These are phyloP conservation scores for Aproaerema taeniolella DNA, from an alignment of 2,888 invertebrate genomes.

Conservation along the genomic window DNA sequence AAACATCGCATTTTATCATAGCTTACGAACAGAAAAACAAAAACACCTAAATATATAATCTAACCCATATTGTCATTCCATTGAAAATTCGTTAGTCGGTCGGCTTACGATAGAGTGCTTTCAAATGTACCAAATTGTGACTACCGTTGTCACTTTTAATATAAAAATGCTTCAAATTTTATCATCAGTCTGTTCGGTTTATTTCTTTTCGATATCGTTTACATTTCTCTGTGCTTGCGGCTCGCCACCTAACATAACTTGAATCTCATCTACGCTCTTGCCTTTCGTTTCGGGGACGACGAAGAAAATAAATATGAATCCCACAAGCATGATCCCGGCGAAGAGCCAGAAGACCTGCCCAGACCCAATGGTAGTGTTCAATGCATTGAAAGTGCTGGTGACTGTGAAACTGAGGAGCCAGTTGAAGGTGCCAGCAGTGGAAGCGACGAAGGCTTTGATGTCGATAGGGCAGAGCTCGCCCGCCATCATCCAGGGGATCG, in stretches of 20 bases:
- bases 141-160: too few relatives aligned
- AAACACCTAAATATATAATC: too few relatives aligned
- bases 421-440: constrained; percentile 88
- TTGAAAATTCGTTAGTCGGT: too few relatives aligned
- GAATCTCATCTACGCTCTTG: constrained; percentile 82
- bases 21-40: too few relatives aligned
- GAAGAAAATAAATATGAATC: constrained; percentile 82
- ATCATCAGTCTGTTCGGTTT: constrained; percentile 46
- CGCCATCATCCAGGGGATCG: constrained; percentile 91
- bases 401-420: constrained; percentile 90
- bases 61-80: too few relatives aligned
- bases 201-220: constrained; percentile 47
- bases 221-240: constrained; percentile 29
- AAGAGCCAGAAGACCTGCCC: constrained; percentile 87
- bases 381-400: constrained; percentile 82
- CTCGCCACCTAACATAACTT: constrained; percentile 62
- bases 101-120: too few relatives aligned
- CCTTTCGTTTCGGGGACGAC: constrained; percentile 83
- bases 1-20: too few relatives aligned
- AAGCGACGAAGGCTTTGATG: constrained; percentile 86
- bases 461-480: constrained; percentile 89
- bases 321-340: constrained; percentile 80
- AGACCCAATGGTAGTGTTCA: constrained; percentile 74
- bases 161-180: constrained; percentile 40
- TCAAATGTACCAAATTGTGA: too few relatives aligned